Evolutionary conservation across 2,797 vertebrate species (phyloP), one percentile per base, ranked within the genome.

Genomic region (Muscicapa comitata): DNA sequence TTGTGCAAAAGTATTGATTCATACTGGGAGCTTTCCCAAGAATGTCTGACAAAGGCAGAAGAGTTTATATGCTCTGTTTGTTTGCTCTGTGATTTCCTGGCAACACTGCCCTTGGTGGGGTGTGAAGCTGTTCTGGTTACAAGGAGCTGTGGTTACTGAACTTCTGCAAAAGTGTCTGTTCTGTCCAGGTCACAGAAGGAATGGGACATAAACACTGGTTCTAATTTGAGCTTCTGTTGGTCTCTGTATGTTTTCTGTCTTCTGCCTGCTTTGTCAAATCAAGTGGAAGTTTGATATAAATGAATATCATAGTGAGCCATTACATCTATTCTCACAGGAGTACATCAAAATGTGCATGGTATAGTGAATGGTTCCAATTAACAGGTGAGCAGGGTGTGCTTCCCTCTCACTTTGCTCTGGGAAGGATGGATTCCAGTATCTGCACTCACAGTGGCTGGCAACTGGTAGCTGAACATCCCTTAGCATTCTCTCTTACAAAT

Each of bases 361-460:
- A 15, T 4, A 38, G 40, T 15, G 40, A 47, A 26, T 68, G 33
- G 25, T 42, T 81, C 31, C 33, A 47, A 24, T 9, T 23, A 47
- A 26, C 40, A 63, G 31, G 42, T 40, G 74, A 31, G 45, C 17
- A 71, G 35, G 21, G 5, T 10, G 15, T 81, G 59, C 55, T 76
- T 76, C 15, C 17, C 35, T 73, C 55, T 76, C n/a, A 4, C 21
- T 70, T 35, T 72, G 31, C 47, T 58, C 40, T 70, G 40, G 43
- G 68, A 71, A 66, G 59, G 77, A 55, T 37, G 33, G 48, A 62
- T 66, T 54, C 35, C 42, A 37, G 23, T 31, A 24, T 53, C 48
- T 0, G 0, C 23, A 28, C n/a, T 80, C 40, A 31, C 0, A 7
- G 15, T 40, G 35, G 18, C 53, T 73, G 53, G 10, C 35, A 59